phyloP scores from a whole-genome alignment of 2,113 vertebrate species.

The Romanogobio albipinnatus region DNA sequence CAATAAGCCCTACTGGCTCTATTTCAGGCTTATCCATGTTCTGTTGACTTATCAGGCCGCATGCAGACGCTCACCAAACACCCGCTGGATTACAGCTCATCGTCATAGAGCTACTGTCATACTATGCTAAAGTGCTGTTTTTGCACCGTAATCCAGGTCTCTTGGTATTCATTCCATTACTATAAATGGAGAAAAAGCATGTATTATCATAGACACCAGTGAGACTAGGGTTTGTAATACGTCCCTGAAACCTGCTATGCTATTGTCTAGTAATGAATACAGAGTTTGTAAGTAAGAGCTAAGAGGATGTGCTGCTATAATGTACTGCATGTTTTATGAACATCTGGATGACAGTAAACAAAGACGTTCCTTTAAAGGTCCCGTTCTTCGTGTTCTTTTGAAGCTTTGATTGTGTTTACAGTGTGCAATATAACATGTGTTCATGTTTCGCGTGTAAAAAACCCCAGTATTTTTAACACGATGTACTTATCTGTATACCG shows the following conservation, averaged over 20 bases:
- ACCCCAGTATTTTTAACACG: too few species aligned
- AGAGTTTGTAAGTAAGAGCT: slow-evolving; percentile 40
- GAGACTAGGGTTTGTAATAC: slow-evolving; percentile 54
- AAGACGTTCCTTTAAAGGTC: not conserved
- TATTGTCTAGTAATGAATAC: slow-evolving; percentile 55
- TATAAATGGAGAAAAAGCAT: slow-evolving; percentile 45
- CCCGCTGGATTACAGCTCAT: slow-evolving; percentile 22
- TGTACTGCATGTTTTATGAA: not conserved
- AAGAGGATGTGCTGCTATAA: not conserved
- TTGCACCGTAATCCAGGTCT: slow-evolving; percentile 48
- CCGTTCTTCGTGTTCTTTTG: too few species aligned
- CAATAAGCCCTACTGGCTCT: slow-evolving; percentile 11
- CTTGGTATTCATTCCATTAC: slow-evolving; percentile 48
- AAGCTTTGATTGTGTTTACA: too few species aligned
- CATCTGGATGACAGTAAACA: not conserved
- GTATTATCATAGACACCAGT: slow-evolving; percentile 61
- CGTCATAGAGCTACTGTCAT: not conserved
- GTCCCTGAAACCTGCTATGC: slow-evolving; percentile 52
- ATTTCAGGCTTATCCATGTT: slow-evolving; percentile 38
- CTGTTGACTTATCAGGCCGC: slow-evolving; percentile 30
- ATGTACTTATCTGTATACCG: too few species aligned
- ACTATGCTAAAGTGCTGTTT: slow-evolving; percentile 41
- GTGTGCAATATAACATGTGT: too few species aligned
- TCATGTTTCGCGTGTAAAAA: too few species aligned
- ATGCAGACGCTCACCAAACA: slow-evolving; percentile 12